phyloP scores from a whole-genome alignment of 2,113 vertebrate species.

The Mobula hypostoma region DNA sequence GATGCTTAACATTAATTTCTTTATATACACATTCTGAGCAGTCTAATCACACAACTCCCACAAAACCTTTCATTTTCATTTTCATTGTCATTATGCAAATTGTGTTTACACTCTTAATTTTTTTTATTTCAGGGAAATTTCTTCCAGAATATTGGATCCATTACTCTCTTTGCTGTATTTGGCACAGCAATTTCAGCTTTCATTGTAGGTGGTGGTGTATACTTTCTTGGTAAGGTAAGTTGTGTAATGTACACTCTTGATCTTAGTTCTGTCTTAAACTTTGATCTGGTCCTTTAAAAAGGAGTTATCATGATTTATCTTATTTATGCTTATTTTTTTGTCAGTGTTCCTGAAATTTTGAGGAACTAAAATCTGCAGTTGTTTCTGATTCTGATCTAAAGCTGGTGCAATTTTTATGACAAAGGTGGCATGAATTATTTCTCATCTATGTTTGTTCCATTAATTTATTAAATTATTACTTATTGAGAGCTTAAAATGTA shows the following conservation, averaged over 20 bases:
- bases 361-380: not conserved
- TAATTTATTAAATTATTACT: not conserved
- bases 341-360: not conserved
- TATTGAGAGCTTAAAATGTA: not conserved
- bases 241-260: not conserved
- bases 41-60: not conserved
- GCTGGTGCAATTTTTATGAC: not conserved
- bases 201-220: slow-evolving; percentile 95
- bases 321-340: not conserved
- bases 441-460: not conserved
- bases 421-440: not conserved
- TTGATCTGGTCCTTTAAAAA: not conserved
- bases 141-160: slow-evolving; percentile 98
- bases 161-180: slow-evolving; percentile 91
- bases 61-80: not conserved
- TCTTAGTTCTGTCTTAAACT: not conserved
- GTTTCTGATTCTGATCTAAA: too few species aligned
- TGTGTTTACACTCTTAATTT: not conserved
- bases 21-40: not conserved
- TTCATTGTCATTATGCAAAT: not conserved
- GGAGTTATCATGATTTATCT: not conserved
- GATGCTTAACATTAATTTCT: too few species aligned
- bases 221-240: slow-evolving; percentile 91
- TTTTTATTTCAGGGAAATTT: slow-evolving; percentile 80
- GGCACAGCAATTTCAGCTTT: slow-evolving; percentile 95